These are phyloP conservation scores for Gymnarchus niloticus DNA, from an alignment of 2,113 vertebrate species.

Conservation along the genomic window DNA sequence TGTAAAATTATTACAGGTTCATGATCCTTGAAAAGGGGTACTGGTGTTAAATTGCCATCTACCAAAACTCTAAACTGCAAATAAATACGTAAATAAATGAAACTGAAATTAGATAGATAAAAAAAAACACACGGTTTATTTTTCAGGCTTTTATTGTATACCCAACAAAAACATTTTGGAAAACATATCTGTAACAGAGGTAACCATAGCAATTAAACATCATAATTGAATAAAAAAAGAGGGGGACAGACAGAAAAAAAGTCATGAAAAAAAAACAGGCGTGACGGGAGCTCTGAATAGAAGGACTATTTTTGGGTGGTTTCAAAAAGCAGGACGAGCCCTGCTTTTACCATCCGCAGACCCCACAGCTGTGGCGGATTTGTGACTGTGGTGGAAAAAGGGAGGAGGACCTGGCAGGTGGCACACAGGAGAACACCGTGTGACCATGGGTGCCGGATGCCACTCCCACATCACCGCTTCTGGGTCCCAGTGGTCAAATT, in stretches of 20 bases:
- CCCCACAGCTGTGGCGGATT: conserved; percentile 54
- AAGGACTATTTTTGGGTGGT: conserved; percentile 54
- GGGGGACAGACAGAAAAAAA: not conserved
- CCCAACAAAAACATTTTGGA: conserved; percentile 23
- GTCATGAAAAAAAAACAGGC: conserved; percentile 44
- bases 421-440: conserved; percentile 51
- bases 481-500: not conserved
- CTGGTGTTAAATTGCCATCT: not conserved
- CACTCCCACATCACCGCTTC: conserved; percentile 36
- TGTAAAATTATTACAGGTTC: not conserved
- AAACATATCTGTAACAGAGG: conserved; percentile 27
- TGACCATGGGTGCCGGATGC: conserved; percentile 39
- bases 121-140: not conserved
- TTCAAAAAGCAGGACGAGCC: conserved; percentile 41
- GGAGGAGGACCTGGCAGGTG: conserved; percentile 61
- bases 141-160: conserved; percentile 29
- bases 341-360: conserved; percentile 56
- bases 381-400: conserved; percentile 52
- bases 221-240: not conserved
- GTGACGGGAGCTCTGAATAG: conserved; percentile 56
- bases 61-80: not conserved
- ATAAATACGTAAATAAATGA: not conserved
- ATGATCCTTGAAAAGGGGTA: not conserved
- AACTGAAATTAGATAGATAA: not conserved
- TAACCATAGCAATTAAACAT: conserved; percentile 26